Evolutionary conservation across 1,140 invertebrate species (phyloP), one percentile per base, ranked within the genome.

Genomic region (Lordiphosa collinella): DNA sequence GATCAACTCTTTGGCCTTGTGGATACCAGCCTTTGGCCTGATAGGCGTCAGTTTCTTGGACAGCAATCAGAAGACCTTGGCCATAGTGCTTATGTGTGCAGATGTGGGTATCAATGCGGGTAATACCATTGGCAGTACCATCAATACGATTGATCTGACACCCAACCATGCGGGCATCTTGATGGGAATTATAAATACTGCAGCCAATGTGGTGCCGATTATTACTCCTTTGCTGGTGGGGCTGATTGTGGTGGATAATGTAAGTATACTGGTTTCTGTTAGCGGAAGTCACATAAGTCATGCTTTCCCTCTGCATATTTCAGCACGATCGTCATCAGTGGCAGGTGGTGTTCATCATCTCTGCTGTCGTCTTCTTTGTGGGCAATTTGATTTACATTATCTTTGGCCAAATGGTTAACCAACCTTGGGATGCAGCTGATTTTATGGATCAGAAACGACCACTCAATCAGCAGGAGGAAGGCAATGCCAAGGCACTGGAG

Each of bases 91-190:
- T 11, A 89, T 95, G 2, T 91, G 93, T 0, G 57, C 93, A 3
- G 93, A 94, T 16, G 94, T 96, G 8, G 93, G 94, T 0, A 89
- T 95, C 1, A 96, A 96, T 65, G 93, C 94, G 7, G 93, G 94
- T 9, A 90, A 92, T 25, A 94, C 93, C 56, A 92, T 94, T 37
- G 96, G 95, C 3, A 90, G 90, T 47, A 88, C 92, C 57, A 90
- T 93, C 7, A 93, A 93, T 66, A 93, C 94, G 18, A 92, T 95
- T 56, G 94, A 95, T 86, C 90, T 95, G 63, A 92, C 94, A 1
- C 94, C 94, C 0, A 95, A 95, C 75, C 95, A 93, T 85, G 92
- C 93, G 1, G 94, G 95, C 9, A 92, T 93, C 1, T 82, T 96
- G 0, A 88, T 89, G 87, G 88, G 95, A 11, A 90, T 96, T 14